phyloP scores from a whole-genome alignment of 2,113 vertebrate species.

The Aplodontia rufa region DNA sequence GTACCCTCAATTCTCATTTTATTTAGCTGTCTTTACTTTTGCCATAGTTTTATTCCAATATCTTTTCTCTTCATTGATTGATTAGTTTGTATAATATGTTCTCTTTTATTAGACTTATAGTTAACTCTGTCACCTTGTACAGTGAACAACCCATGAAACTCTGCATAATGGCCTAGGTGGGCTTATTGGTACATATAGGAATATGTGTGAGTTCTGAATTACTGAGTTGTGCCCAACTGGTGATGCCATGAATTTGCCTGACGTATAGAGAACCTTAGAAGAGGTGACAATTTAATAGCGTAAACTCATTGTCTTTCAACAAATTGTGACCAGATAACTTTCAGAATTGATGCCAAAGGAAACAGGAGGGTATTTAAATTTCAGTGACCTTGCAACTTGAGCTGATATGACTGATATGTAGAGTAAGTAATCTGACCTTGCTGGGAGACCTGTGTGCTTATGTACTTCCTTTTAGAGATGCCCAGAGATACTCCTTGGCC shows the following conservation, averaged over 20 bases:
- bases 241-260: neutral
- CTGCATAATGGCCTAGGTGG: neutral
- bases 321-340: slow-evolving; percentile 30
- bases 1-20: neutral
- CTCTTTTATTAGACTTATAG: neutral
- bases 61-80: neutral
- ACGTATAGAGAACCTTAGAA: neutral
- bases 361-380: neutral
- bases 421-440: neutral
- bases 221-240: neutral
- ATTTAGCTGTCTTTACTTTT: neutral
- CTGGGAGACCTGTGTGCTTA: neutral
- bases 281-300: neutral
- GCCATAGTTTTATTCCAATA: neutral
- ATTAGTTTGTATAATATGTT: neutral
- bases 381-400: slow-evolving; percentile 55
- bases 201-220: neutral
- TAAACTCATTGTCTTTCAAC: slow-evolving; percentile 37
- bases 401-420: fast-evolving
- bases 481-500: neutral
- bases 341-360: neutral
- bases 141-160: neutral
- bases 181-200: neutral
- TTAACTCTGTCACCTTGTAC: neutral
- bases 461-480: neutral